Evolutionary conservation across 1,140 invertebrate species (phyloP).

Genomic region (Ips nitidus): DNA sequence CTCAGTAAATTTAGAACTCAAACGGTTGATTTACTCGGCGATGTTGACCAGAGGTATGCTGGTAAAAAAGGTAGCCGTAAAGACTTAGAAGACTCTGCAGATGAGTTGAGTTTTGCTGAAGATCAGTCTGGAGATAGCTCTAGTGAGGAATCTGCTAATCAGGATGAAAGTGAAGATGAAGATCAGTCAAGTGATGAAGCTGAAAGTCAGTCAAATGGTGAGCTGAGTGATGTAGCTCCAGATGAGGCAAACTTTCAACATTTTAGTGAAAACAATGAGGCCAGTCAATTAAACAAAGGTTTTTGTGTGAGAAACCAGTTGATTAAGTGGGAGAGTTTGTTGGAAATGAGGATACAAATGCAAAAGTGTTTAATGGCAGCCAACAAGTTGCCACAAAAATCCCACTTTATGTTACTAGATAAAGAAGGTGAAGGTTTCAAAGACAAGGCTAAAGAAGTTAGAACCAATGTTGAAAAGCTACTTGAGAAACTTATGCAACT

Average conservation of each 20-base stretch:
- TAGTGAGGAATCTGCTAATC: background rate
- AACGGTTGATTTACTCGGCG: slow-evolving; percentile 66
- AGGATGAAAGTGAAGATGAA: slow-evolving; percentile 38
- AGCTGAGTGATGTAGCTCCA: slow-evolving; percentile 13
- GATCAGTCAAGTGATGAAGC: background rate
- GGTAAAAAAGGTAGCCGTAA: slow-evolving; percentile 67
- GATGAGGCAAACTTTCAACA: slow-evolving; percentile 54
- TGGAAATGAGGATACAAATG: slow-evolving; percentile 82
- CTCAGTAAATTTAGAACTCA: slow-evolving; percentile 64
- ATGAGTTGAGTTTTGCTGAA: background rate
- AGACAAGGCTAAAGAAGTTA: slow-evolving; percentile 56
- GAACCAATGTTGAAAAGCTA: slow-evolving; percentile 58
- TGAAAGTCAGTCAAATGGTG: background rate
- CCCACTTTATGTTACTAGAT: slow-evolving; percentile 55
- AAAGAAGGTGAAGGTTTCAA: slow-evolving; percentile 56
- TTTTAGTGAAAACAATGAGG: slow-evolving; percentile 57
- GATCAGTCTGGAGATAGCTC: background rate
- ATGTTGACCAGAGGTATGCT: slow-evolving; percentile 71
- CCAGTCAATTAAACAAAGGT: slow-evolving; percentile 69
- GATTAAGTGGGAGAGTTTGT: slow-evolving; percentile 76
- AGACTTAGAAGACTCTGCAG: slow-evolving; percentile 7
- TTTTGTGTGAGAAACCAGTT: slow-evolving; percentile 75
- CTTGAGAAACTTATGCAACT: slow-evolving; percentile 67
- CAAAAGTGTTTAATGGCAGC: slow-evolving; percentile 74
- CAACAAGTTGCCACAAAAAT: slow-evolving; percentile 75